Conservation (phyloP, 2,888 invertebrate species). For the Rhyacophila evoluta region DNA sequence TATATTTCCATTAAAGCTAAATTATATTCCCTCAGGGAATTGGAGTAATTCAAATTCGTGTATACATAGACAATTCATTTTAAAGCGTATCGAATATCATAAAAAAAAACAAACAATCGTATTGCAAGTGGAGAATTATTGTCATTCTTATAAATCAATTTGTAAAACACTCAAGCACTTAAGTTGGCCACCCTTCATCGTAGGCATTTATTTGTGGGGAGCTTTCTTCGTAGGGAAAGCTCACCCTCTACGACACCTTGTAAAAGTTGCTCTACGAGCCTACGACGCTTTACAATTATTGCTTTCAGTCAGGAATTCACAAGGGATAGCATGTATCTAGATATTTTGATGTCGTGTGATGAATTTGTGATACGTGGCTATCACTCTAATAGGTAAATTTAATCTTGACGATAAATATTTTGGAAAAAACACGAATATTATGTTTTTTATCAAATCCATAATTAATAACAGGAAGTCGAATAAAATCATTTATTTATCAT, state of each 20-base stretch:
- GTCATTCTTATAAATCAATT: slow-evolving; percentile 12
- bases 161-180: slow-evolving; percentile 16
- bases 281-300: not conserved
- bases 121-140: slow-evolving; percentile 24
- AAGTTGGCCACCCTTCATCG: not conserved
- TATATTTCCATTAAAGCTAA: not conserved
- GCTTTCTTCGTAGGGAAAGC: slow-evolving; percentile 8
- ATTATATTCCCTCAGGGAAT: not conserved
- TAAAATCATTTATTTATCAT: not conserved
- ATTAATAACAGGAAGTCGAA: not conserved
- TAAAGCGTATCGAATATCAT: not conserved
- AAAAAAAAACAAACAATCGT: slow-evolving; percentile 1
- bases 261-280: not conserved
- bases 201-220: not conserved
- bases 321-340: no score
- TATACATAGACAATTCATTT: not conserved
- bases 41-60: not conserved
- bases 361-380: no score
- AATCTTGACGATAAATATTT: no score
- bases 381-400: no score
- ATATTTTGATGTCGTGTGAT: no score
- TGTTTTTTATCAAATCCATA: not conserved
- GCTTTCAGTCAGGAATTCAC: no score
- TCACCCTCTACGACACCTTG: slow-evolving; percentile 12
- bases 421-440: no score